phyloP scores from a whole-genome alignment of 2,113 vertebrate species.

The Tricholaema leucomelas region DNA sequence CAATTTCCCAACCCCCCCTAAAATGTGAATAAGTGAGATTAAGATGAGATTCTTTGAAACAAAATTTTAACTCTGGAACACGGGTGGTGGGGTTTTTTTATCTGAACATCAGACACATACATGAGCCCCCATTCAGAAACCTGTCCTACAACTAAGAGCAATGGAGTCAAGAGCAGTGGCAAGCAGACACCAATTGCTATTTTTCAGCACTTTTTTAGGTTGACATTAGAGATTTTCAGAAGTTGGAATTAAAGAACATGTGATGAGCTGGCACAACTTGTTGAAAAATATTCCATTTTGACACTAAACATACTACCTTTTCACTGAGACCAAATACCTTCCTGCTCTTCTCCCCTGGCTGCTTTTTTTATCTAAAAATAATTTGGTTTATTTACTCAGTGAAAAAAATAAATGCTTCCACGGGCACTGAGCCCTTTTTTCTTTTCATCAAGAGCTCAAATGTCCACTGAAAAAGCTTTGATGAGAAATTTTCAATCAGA shows the following conservation, averaged over 20 bases:
- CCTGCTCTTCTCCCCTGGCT: background rate
- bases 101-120: background rate
- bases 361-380: conserved; percentile 35
- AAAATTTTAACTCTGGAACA: background rate
- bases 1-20: background rate
- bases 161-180: background rate
- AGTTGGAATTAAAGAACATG: background rate
- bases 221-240: background rate
- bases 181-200: background rate
- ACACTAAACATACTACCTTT: conserved; percentile 10
- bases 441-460: conserved; percentile 16
- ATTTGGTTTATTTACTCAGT: conserved; percentile 39
- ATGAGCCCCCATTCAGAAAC: background rate
- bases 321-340: background rate
- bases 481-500: conserved; percentile 37
- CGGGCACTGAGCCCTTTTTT: background rate
- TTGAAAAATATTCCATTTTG: conserved; percentile 23
- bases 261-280: background rate
- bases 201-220: background rate
- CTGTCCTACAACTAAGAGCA: background rate
- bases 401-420: conserved; percentile 46
- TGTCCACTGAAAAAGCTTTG: conserved; percentile 30
- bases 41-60: background rate
- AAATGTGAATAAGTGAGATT: background rate
- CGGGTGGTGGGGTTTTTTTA: background rate